These are phyloP conservation scores for Amiota minor DNA, from an alignment of 2,888 invertebrate genomes.

Conservation along the genomic window DNA sequence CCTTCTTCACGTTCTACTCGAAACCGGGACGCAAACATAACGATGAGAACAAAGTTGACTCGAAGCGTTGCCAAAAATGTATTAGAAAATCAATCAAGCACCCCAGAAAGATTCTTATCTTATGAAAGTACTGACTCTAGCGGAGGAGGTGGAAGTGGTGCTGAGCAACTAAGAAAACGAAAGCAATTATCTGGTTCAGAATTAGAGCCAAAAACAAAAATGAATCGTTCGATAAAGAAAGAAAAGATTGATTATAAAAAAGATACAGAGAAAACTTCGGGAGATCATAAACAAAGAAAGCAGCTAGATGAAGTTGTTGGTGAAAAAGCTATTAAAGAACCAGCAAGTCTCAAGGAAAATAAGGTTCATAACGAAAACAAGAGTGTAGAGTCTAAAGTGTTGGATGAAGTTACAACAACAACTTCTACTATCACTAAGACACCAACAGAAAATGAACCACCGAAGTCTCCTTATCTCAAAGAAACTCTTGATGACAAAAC, in stretches of 20 bases:
- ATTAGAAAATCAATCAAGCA: neutral
- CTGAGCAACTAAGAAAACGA: neutral
- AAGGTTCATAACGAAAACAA: neutral
- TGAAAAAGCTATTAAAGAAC: neutral
- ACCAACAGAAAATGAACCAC: no score
- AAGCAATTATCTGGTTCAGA: neutral
- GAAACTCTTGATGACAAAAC: no score
- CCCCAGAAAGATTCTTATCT: no score
- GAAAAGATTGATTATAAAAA: neutral
- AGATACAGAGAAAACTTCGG: neutral
- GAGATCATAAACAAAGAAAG: neutral
- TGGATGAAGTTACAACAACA: neutral
- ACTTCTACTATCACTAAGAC: no score
- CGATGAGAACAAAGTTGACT: slow-evolving; percentile 3
- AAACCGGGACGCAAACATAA: neutral
- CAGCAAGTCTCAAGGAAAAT: neutral
- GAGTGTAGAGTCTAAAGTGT: no score
- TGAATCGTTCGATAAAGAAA: neutral
- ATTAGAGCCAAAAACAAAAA: neutral
- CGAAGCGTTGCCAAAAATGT: slow-evolving; percentile 6
- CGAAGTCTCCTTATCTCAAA: no score
- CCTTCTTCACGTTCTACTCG: neutral
- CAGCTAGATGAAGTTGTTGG: neutral
- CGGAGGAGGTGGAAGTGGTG: neutral
- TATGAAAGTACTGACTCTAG: neutral